A percentile compares a stretch with the other conserved stretches of the same genome.
Evolutionary conservation across 2,888 invertebrate genomes (phyloP).

Genomic region (Cartodere bifasciata): DNA sequence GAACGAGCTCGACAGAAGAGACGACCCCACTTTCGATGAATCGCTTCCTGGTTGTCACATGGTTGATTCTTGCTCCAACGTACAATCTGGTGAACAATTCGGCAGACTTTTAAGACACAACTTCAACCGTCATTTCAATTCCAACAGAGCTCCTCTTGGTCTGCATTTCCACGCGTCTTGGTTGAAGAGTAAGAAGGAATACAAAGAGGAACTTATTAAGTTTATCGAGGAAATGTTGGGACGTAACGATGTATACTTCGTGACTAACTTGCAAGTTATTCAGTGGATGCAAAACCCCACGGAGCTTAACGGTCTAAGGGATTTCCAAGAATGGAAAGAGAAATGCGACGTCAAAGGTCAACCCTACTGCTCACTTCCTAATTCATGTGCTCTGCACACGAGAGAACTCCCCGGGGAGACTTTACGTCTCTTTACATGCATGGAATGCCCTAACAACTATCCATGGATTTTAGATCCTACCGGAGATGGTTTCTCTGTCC

Average conservation of each 20-base stretch:
- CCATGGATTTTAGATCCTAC: slow-evolving; percentile 92
- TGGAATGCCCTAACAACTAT: slow-evolving; percentile 92
- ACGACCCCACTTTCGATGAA: slow-evolving; percentile 88
- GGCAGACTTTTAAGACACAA: slow-evolving; percentile 82
- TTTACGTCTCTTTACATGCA: slow-evolving; percentile 83
- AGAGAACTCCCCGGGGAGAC: slow-evolving; percentile 87
- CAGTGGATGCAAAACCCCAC: slow-evolving; percentile 96
- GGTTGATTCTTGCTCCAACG: slow-evolving; percentile 88
- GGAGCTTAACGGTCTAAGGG: slow-evolving; percentile 70
- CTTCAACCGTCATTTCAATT: slow-evolving; percentile 86
- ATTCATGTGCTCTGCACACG: slow-evolving; percentile 80
- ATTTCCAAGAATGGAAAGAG: slow-evolving; percentile 93
- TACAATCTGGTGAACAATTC: slow-evolving; percentile 84
- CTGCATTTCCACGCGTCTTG: slow-evolving; percentile 91
- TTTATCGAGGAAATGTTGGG: slow-evolving; percentile 88
- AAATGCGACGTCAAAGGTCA: slow-evolving; percentile 91
- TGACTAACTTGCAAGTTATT: slow-evolving; percentile 76
- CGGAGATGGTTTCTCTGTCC: slow-evolving; percentile 82
- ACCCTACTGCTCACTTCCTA: slow-evolving; percentile 83
- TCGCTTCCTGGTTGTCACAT: slow-evolving; percentile 89
- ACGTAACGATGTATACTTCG: slow-evolving; percentile 85
- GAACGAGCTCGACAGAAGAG: slow-evolving; percentile 87
- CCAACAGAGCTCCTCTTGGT: slow-evolving; percentile 85
- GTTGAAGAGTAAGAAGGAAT: slow-evolving; percentile 89
- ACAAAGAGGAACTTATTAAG: slow-evolving; percentile 79